A percentile compares a stretch with the other conserved stretches of the same genome.
These are phyloP conservation scores for Vannuccia rotundouncinata DNA, from an alignment of 2,888 invertebrate genomes.

Conservation along the genomic window DNA sequence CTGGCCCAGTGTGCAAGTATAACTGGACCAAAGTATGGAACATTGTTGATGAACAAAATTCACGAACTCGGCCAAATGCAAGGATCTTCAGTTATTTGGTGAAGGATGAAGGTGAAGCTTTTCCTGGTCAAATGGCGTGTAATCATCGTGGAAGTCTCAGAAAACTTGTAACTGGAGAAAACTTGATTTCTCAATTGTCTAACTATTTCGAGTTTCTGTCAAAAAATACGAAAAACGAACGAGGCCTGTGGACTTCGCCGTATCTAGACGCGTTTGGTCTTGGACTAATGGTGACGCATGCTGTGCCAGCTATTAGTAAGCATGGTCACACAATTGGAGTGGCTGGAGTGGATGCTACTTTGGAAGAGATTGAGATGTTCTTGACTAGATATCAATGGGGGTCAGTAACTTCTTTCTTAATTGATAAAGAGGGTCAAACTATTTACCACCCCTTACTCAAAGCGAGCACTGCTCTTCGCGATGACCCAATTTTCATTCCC, in stretches of 20 bases:
- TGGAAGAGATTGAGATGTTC: slow-evolving; percentile 57
- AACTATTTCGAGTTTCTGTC: slow-evolving; percentile 57
- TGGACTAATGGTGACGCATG: slow-evolving; percentile 57
- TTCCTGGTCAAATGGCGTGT: slow-evolving; percentile 49
- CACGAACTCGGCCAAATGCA: slow-evolving; percentile 46
- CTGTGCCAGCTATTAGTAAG: slow-evolving; percentile 54
- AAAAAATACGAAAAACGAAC: slow-evolving; percentile 48
- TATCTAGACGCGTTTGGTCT: slow-evolving; percentile 57
- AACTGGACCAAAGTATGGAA: slow-evolving; percentile 57
- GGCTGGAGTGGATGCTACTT: slow-evolving; percentile 56
- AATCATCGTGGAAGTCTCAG: slow-evolving; percentile 49
- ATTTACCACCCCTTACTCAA: slow-evolving; percentile 57
- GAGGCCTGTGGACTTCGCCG: slow-evolving; percentile 56
- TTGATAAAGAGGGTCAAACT: slow-evolving; percentile 56
- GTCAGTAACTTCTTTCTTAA: slow-evolving; percentile 56
- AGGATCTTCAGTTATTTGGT: slow-evolving; percentile 56
- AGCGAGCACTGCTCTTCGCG: slow-evolving; percentile 54
- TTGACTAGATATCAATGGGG: slow-evolving; percentile 55
- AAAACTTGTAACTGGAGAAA: slow-evolving; percentile 54
- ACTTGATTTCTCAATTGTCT: slow-evolving; percentile 57
- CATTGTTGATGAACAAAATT: slow-evolving; percentile 48
- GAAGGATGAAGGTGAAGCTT: slow-evolving; percentile 55
- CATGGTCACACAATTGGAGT: slow-evolving; percentile 55
- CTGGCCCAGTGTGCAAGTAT: slow-evolving; percentile 57
- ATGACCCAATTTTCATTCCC: slow-evolving; percentile 57